A percentile compares a stretch with the other conserved stretches of the same genome.
Conservation (phyloP, 2,113 vertebrate genomes). For the Gavia stellata region DNA sequence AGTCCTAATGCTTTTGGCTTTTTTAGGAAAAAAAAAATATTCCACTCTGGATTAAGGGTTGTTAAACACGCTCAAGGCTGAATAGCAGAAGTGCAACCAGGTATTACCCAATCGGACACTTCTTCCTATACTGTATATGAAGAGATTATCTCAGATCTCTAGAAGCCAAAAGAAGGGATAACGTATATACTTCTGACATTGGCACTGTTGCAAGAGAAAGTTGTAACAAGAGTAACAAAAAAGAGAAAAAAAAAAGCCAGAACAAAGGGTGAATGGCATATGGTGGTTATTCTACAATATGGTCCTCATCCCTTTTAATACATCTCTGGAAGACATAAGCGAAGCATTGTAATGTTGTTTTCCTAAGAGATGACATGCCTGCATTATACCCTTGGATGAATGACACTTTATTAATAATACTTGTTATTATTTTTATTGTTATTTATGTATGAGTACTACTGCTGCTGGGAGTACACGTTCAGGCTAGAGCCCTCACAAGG, state of each 20-base stretch:
- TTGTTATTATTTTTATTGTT: background rate
- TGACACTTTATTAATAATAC: background rate
- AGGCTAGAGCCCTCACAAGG: background rate
- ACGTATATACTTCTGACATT: slow-evolving; percentile 1
- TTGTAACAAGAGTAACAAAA: slow-evolving; percentile 18
- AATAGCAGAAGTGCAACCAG: background rate
- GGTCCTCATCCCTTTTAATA: slow-evolving; percentile 45
- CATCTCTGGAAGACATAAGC: background rate
- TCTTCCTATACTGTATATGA: background rate
- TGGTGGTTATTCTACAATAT: slow-evolving; percentile 55
- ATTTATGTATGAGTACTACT: background rate
- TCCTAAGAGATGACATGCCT: background rate
- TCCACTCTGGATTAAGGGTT: background rate
- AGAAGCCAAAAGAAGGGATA: slow-evolving; percentile 27
- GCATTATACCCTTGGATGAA: background rate
- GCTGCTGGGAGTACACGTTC: background rate
- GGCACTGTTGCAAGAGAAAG: slow-evolving; percentile 43
- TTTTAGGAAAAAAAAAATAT: background rate
- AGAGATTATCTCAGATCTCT: slow-evolving; percentile 18
- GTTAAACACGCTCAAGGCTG: background rate
- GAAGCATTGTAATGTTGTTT: background rate
- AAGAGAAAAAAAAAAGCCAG: background rate
- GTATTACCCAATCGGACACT: background rate
- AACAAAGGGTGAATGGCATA: slow-evolving; percentile 56
- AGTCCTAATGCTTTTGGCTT: background rate